A percentile compares a stretch with the other conserved stretches of the same genome.
phyloP scores from a whole-genome alignment of 2,113 vertebrate genomes.

The Syngnathoides biaculeatus region DNA sequence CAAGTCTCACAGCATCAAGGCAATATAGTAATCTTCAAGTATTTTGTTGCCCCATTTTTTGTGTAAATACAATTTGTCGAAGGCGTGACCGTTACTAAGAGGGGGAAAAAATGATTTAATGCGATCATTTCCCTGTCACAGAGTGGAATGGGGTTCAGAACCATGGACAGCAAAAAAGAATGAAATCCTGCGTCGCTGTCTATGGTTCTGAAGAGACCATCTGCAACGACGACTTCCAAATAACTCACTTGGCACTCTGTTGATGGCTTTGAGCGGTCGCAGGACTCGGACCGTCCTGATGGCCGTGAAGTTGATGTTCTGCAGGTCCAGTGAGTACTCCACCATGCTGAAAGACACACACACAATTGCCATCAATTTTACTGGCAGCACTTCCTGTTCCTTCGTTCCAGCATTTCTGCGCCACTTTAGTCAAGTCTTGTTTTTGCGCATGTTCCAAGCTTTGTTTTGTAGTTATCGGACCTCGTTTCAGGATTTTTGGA shows the following conservation, averaged over 20 bases:
- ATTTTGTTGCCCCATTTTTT: not conserved
- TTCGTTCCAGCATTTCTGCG: too few relatives aligned
- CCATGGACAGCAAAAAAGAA: not conserved
- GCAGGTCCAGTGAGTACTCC: conserved; percentile 94
- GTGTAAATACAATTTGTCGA: too few relatives aligned
- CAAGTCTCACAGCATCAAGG: not conserved
- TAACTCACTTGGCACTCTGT: conserved; percentile 96
- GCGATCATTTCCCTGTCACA: not conserved
- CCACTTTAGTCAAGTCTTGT: too few relatives aligned
- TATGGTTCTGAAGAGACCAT: not conserved
- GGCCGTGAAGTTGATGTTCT: conserved; percentile 94
- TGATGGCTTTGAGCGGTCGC: conserved; percentile 95
- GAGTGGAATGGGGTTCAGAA: not conserved
- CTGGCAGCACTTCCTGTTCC: not conserved
- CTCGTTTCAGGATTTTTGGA: too few relatives aligned
- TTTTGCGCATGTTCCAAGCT: too few relatives aligned
- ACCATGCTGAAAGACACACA: conserved; percentile 80
- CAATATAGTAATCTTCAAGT: not conserved
- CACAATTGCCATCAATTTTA: not conserved
- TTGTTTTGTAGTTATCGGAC: too few relatives aligned
- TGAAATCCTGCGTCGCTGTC: not conserved
- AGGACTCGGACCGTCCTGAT: conserved; percentile 94
- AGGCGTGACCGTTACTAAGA: not conserved
- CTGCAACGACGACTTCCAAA: not conserved
- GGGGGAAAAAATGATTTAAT: not conserved